Percentiles rank a stretch among this genome's conserved stretches.
These are phyloP conservation scores for Castor canadensis DNA, from an alignment of 2,113 vertebrate genomes.

Conservation along the genomic window DNA sequence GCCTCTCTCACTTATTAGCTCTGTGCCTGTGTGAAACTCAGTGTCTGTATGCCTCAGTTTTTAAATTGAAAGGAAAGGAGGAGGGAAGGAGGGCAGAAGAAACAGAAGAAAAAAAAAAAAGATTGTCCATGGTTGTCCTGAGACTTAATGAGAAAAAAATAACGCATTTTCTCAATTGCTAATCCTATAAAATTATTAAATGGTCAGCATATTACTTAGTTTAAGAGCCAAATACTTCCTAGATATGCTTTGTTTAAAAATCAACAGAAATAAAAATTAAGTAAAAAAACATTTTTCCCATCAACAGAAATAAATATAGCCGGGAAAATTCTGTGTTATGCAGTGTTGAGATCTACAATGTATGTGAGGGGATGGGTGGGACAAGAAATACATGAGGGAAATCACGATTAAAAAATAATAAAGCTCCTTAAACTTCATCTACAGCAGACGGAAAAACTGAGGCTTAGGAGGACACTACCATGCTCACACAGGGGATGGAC, in stretches of 20 bases:
- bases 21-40: neutral
- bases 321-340: neutral
- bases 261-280: constrained; percentile 13
- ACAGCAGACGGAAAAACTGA: neutral
- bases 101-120: neutral
- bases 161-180: neutral
- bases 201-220: neutral
- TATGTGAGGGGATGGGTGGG: accelerated
- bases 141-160: neutral
- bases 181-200: neutral
- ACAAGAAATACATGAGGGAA: neutral
- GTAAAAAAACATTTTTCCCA: neutral
- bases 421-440: neutral
- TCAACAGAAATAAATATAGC: neutral
- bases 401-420: neutral
- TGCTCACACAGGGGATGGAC: accelerated
- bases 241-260: neutral
- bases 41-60: neutral
- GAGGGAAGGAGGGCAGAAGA: neutral
- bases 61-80: neutral
- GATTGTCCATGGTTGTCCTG: neutral
- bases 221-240: neutral
- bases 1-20: neutral
- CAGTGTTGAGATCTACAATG: neutral
- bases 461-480: neutral